Base-by-base conservation (phyloP, 2,797 vertebrate genomes). In the Sebastolobus alascanus region DNA sequence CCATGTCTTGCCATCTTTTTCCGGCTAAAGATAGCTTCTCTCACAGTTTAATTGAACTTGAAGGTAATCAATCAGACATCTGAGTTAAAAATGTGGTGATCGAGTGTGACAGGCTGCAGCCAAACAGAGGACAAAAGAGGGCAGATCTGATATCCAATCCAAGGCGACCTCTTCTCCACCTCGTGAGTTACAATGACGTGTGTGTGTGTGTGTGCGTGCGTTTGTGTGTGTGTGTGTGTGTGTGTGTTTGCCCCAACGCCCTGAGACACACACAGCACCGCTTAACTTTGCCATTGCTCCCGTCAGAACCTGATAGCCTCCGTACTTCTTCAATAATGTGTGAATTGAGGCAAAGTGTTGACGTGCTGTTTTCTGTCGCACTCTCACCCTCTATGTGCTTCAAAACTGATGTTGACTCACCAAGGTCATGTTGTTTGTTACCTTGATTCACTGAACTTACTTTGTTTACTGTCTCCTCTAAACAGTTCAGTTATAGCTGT, bases 11-110 rank as follows among this genome's bases (percentile, higher is more conserved):
- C 22, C 64, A 14, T 77, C 27, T 73, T 70, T 79, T 81, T 70
- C 20, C 2, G 0, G 31, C 65, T 90, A 88, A 87, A 93, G 86
- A 94, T 91, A 94, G 77, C 75, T 64, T 33, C 75, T 85, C 84
- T 77, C 65, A 63, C 61, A 79, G 68, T 88, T 91, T 83, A 92
- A 86, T 82, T 90, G 88, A 92, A 92, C 89, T 85, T 87, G 89
- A 88, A 90, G 73, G 83, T 82, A 93, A 94, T 94, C 93, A 93
- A 90, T 95, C 89, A 84, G 91, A 90, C 86, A 74, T 90, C 79
- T 75, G 88, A 89, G 87, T 72, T 88, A 61, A 88, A 88, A 92
- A 86, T 88, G 84, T 79, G 73, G 84, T 85, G 88, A 91, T 88
- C 64, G 58, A 85, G 73, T 88, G 88, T 91, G 90, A 90, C 89